A percentile compares a stretch with the other conserved stretches of the same genome.
phyloP scores from a whole-genome alignment of 2,113 vertebrate genomes.

The Glaucidium brasilianum region DNA sequence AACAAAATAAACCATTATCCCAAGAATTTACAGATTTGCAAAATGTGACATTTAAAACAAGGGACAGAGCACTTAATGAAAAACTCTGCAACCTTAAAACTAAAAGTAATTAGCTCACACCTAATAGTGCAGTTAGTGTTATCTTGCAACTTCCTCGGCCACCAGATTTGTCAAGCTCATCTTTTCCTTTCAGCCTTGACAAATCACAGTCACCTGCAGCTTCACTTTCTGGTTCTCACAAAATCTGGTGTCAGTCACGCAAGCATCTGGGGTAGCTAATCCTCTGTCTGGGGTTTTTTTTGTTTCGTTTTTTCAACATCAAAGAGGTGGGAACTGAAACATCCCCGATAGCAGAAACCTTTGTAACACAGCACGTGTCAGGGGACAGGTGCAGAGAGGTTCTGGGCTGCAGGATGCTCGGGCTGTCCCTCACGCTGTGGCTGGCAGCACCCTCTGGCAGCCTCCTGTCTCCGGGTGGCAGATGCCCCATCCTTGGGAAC shows the following conservation, averaged over 20 bases:
- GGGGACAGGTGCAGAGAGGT: not conserved
- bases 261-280: not conserved
- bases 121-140: not conserved
- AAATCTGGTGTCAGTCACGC: not conserved
- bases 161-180: not conserved
- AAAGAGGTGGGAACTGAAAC: not conserved
- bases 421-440: not conserved
- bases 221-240: not conserved
- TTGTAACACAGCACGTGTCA: fast-evolving
- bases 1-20: not conserved
- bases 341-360: not conserved
- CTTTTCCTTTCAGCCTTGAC: not conserved
- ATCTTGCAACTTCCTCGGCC: not conserved
- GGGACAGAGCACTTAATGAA: not conserved
- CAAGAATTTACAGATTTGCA: not conserved
- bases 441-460: not conserved
- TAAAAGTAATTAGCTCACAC: not conserved
- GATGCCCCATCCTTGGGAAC: not conserved
- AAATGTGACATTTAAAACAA: not conserved
- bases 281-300: not conserved
- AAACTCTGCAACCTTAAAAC: not conserved
- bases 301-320: not conserved
- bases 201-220: not conserved
- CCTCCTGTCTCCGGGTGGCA: not conserved
- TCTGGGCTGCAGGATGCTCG: not conserved